Conservation (phyloP, 2,797 vertebrate genomes). For the Neosalanx taihuensis region DNA sequence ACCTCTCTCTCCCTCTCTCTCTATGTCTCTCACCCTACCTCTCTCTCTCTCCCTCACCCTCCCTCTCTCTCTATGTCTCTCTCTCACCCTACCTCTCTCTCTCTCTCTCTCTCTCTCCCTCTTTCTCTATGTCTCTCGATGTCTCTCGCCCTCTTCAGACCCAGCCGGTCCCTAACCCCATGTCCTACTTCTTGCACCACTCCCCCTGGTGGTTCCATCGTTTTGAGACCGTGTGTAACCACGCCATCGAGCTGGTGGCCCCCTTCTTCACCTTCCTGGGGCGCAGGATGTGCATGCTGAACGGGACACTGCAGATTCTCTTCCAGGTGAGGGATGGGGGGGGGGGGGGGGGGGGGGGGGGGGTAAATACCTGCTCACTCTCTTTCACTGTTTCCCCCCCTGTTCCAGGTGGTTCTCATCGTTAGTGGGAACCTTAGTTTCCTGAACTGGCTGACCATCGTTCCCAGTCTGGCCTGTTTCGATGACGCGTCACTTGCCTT, state of each 20-base stretch:
- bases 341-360: too few relatives aligned
- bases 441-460: conserved; percentile 94
- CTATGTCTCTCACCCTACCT: too few relatives aligned
- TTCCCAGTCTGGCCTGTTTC: conserved; percentile 91
- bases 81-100: background rate
- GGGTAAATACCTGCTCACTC: background rate
- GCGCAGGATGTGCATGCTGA: conserved; percentile 75
- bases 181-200: conserved; percentile 89
- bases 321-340: conserved; percentile 82
- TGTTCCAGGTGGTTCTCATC: conserved; percentile 79
- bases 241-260: conserved; percentile 86
- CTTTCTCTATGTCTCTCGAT: background rate
- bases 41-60: too few relatives aligned
- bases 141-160: conserved; percentile 72
- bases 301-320: conserved; percentile 83
- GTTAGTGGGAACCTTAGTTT: conserved; percentile 94
- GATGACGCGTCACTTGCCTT: conserved; percentile 80
- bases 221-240: conserved; percentile 84
- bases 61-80: background rate
- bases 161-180: conserved; percentile 90
- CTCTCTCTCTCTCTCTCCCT: background rate
- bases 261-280: conserved; percentile 89
- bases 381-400: background rate
- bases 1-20: too few relatives aligned
- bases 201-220: conserved; percentile 89